These are phyloP conservation scores for Drosophila eohydei DNA, from an alignment of 2,888 invertebrate species.

Conservation along the genomic window DNA sequence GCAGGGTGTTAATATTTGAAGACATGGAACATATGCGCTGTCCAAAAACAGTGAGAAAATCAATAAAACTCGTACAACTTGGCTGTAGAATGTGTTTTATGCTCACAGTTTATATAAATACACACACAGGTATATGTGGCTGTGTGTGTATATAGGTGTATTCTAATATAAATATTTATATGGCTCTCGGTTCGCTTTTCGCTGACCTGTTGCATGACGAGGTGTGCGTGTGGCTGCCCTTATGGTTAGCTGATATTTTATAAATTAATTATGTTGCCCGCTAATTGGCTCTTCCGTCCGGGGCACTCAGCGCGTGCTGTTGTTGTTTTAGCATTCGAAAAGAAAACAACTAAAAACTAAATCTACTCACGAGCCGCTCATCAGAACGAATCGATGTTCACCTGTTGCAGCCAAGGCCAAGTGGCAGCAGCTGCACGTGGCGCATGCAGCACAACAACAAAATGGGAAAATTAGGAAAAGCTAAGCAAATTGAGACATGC, in stretches of 20 bases:
- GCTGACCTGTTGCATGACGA: slow-evolving; percentile 42
- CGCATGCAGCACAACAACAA: slow-evolving; percentile 18
- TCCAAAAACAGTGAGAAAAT: slow-evolving; percentile 40
- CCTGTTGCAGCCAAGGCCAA: slow-evolving; percentile 42
- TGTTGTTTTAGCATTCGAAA: background rate
- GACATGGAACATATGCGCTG: slow-evolving; percentile 46
- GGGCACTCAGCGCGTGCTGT: background rate
- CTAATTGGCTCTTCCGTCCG: slow-evolving; percentile 54
- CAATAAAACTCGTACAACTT: slow-evolving; percentile 33
- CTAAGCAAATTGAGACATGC: slow-evolving; percentile 18
- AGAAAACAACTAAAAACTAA: slow-evolving; percentile 8
- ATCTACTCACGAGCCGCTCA: slow-evolving; percentile 12
- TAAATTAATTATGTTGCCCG: slow-evolving; percentile 53
- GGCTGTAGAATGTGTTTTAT: slow-evolving; percentile 14
- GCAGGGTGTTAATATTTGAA: slow-evolving; percentile 29
- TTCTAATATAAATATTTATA: slow-evolving; percentile 51
- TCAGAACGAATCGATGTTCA: slow-evolving; percentile 35
- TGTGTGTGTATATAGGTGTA: background rate
- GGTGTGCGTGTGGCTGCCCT: slow-evolving; percentile 11
- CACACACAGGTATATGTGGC: background rate
- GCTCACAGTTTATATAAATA: slow-evolving; percentile 6
- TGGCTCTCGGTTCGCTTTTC: slow-evolving; percentile 32
- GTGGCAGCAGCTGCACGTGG: slow-evolving; percentile 13
- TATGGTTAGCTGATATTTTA: slow-evolving; percentile 37
- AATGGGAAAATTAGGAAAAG: slow-evolving; percentile 6